These are phyloP conservation scores for Catharus minimus DNA, from an alignment of 2,113 vertebrate species.

Conservation along the genomic window DNA sequence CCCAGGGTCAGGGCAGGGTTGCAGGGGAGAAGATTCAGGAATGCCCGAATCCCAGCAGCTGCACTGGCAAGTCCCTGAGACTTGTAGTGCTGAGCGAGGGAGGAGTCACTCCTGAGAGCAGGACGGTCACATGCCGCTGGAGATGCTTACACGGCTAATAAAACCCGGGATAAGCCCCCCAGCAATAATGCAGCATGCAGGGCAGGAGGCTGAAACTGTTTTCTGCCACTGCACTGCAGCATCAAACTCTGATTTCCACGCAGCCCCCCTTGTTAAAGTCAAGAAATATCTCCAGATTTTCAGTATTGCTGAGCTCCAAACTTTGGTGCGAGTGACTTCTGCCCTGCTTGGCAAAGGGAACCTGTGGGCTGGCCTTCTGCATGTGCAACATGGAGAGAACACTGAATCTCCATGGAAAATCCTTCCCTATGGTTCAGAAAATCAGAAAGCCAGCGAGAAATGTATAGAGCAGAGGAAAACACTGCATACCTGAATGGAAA, in stretches of 20 bases:
- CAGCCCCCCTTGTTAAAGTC: rapidly evolving
- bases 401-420: background rate
- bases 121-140: rapidly evolving
- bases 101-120: background rate
- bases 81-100: background rate
- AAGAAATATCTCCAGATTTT: background rate
- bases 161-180: background rate
- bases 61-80: background rate
- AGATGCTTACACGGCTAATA: background rate
- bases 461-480: background rate
- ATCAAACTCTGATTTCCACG: background rate
- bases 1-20: background rate
- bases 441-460: rapidly evolving
- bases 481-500: background rate
- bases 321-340: background rate
- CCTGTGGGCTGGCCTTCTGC: background rate
- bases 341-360: background rate
- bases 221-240: background rate
- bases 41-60: background rate
- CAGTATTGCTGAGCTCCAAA: background rate
- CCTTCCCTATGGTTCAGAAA: background rate
- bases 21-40: background rate
- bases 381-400: background rate
- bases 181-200: background rate
- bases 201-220: background rate